These are phyloP conservation scores for Pomatorhinus ruficollis DNA, from an alignment of 2,113 vertebrate species.

Conservation along the genomic window DNA sequence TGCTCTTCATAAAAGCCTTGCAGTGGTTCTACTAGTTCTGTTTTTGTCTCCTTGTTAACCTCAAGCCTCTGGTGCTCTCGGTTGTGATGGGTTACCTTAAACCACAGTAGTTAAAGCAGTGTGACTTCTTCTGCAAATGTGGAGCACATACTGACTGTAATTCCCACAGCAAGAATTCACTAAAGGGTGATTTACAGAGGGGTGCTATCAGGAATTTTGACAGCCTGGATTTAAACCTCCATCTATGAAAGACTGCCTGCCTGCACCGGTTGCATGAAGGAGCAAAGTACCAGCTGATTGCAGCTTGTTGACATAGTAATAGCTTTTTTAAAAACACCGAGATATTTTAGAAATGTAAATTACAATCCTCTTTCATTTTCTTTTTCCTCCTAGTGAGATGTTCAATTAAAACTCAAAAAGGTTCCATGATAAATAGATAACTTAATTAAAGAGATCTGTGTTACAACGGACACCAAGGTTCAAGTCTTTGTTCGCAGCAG, in stretches of 20 bases:
- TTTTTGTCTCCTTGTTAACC: neutral
- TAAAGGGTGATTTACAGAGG: neutral
- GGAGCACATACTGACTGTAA: neutral
- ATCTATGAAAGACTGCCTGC: neutral
- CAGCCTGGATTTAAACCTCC: neutral
- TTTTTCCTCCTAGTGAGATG: neutral
- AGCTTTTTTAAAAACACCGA: neutral
- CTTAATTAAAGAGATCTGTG: neutral
- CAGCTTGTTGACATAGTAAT: neutral
- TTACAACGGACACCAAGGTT: neutral
- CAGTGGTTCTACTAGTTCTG: neutral
- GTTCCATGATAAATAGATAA: neutral
- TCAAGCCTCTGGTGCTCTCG: neutral
- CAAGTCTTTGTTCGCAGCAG: neutral
- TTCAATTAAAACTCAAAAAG: neutral
- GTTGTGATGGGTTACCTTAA: neutral
- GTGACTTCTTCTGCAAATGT: neutral
- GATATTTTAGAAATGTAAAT: neutral
- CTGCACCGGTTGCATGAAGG: neutral
- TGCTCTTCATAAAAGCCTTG: neutral
- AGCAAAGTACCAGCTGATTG: neutral
- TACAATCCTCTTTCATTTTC: neutral
- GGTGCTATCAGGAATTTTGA: neutral
- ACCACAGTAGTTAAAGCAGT: neutral
- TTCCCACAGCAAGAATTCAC: neutral